Conservation (phyloP, 1,140 invertebrate genomes). For the Drosophila ambigua region DNA sequence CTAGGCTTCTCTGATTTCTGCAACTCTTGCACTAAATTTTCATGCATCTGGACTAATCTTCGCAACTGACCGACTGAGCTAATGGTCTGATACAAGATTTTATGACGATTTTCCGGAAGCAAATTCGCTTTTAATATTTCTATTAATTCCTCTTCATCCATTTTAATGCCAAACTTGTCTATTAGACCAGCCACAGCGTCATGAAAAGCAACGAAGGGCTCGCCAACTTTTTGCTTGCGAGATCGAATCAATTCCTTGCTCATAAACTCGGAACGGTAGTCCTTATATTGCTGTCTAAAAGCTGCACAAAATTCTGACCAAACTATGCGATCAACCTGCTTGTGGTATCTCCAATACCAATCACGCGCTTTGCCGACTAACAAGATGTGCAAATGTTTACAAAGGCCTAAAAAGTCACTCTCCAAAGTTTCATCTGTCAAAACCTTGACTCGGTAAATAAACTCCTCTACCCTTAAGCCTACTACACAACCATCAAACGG, state of each 20-base stretch:
- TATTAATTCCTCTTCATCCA: not conserved
- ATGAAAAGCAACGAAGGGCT: no score
- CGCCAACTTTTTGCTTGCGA: no score
- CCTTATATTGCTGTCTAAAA: no score
- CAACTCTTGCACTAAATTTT: not conserved
- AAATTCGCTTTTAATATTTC: slow-evolving; percentile 2
- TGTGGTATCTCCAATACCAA: no score
- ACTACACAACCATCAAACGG: slow-evolving; percentile 3
- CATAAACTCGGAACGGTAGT: no score
- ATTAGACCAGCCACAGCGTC: no score
- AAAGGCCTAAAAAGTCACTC: no score
- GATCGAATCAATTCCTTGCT: no score
- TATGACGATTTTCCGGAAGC: not conserved
- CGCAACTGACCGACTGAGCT: not conserved
- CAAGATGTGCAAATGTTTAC: no score
- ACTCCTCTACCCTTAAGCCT: slow-evolving; percentile 6
- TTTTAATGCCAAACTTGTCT: not conserved
- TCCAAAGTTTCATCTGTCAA: not conserved
- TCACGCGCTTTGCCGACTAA: no score
- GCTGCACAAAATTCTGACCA: no score
- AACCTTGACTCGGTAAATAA: not conserved
- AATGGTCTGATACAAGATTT: not conserved
- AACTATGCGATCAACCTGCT: no score
- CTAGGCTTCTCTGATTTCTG: not conserved
- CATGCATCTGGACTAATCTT: not conserved